These are phyloP conservation scores for Catharus minimus DNA, from an alignment of 2,113 vertebrate genomes.

Conservation along the genomic window DNA sequence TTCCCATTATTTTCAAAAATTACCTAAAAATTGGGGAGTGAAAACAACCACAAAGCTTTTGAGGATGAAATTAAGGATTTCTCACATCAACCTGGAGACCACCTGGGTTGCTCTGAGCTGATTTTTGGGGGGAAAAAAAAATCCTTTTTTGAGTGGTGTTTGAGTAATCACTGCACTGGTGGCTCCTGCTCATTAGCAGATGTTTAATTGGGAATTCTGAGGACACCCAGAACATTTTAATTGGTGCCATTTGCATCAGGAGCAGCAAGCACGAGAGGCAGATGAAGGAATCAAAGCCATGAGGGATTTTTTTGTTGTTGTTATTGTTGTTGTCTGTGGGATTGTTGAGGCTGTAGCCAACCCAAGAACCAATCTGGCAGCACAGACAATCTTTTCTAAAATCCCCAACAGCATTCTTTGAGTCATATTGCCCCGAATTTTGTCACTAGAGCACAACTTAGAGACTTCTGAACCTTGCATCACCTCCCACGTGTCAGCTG, in stretches of 20 bases:
- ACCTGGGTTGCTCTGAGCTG: not conserved
- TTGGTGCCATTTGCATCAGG: conserved; percentile 4
- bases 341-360: not conserved
- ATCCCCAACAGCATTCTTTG: rapidly evolving
- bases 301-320: not conserved
- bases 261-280: conserved; percentile 12
- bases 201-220: conserved; percentile 29
- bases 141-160: not conserved
- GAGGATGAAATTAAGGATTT: not conserved
- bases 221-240: conserved; percentile 28
- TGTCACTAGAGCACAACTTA: rapidly evolving
- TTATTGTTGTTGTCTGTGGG: not conserved
- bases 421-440: not conserved
- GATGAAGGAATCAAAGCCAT: not conserved
- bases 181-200: not conserved
- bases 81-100: not conserved
- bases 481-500: not conserved
- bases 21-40: not conserved
- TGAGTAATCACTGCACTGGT: not conserved
- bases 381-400: not conserved
- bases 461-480: not conserved
- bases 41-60: not conserved
- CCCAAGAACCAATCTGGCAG: not conserved
- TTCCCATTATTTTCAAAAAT: not conserved
- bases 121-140: rapidly evolving